Evolutionary conservation across 2,888 invertebrate genomes (phyloP), one percentile per base, ranked within the genome.

Genomic region (Osedax frankpressi): DNA sequence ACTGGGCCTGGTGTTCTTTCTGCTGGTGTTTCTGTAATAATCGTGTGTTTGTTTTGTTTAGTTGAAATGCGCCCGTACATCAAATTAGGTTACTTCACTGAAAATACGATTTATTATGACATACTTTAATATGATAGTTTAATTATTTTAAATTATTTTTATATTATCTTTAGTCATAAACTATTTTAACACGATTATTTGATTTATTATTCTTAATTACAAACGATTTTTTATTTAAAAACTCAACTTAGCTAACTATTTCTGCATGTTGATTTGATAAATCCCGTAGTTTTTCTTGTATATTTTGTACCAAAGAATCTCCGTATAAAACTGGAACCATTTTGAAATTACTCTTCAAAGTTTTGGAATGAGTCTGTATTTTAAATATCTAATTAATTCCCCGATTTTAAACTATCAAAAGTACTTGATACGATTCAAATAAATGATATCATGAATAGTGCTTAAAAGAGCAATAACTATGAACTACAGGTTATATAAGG

Each of bases 11-110:
- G 25, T 79, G 76, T 74, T 80, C 78, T 71, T 83, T 81, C 72
- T 84, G 76, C 74, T 82, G 83, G 72, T 81, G 80, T 68, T 82
- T 77, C 84, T 85, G n/a, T n/a, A n/a, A n/a, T n/a, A n/a, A n/a
- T n/a, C n/a, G n/a, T n/a, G n/a, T n/a, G n/a, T n/a, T n/a, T n/a
- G n/a, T n/a, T n/a, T n/a, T n/a, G n/a, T n/a, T n/a, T n/a, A n/a
- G n/a, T n/a, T n/a, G n/a, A n/a, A n/a, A n/a, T n/a, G n/a, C n/a
- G n/a, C n/a, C n/a, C n/a, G n/a, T n/a, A n/a, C n/a, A n/a, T n/a
- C n/a, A n/a, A n/a, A n/a, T n/a, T n/a, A n/a, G n/a, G n/a, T n/a
- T n/a, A n/a, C n/a, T n/a, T n/a, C n/a, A n/a, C n/a, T n/a, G 77
- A 30, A 71, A 71, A 28, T 24, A 30, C 19, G 44, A 44, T 11